Base-by-base conservation (phyloP, 2,797 vertebrate species). In the Champsocephalus gunnari region DNA sequence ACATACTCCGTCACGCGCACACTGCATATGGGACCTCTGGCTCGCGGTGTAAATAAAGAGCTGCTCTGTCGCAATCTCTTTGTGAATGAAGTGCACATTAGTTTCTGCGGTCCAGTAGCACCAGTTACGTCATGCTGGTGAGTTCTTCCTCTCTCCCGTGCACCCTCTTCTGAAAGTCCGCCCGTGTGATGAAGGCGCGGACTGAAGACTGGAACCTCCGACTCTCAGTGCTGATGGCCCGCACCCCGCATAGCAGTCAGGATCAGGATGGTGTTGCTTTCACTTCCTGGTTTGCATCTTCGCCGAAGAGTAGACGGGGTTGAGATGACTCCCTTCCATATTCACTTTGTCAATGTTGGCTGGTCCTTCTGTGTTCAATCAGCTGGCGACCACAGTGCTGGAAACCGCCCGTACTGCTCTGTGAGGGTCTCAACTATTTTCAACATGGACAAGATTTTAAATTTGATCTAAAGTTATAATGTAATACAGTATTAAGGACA, bases 231-330 rank as follows among this genome's bases (percentile, higher is more conserved):
- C 0, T 49, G 4, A 2, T 0, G 13, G 14, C 6, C 11, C 1
- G 8, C 21, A 21, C 21, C 21, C 21, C 21, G 21, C 21, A 21
- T 19, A 19, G 21, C 21, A 10, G 17, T 34, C 1, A 38, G 34
- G 34, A 38, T 5, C 16, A 17, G 28, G 28, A 7, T 2, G 9
- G 32, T 14, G 11, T 14, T 14, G 19, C 12, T 50, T 70, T 17
- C 14, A 76, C 66, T 80, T 80, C 74, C 82, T 48, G 66, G 28
- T 84, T 50, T 53, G 16, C 16, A 9, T 12, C 41, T 9, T 11
- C 1, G 4, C 12, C 59, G 6, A 64, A 82, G 51, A 71, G 21
- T 58, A 12, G 1, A 9, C 0, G 38, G 5, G 1, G 12, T 13
- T 9, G 13, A 53, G 65, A 66, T 28, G 65, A 1, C 44, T 50